Conservation (phyloP, 2,113 vertebrate species). For the Bufo bufo region DNA sequence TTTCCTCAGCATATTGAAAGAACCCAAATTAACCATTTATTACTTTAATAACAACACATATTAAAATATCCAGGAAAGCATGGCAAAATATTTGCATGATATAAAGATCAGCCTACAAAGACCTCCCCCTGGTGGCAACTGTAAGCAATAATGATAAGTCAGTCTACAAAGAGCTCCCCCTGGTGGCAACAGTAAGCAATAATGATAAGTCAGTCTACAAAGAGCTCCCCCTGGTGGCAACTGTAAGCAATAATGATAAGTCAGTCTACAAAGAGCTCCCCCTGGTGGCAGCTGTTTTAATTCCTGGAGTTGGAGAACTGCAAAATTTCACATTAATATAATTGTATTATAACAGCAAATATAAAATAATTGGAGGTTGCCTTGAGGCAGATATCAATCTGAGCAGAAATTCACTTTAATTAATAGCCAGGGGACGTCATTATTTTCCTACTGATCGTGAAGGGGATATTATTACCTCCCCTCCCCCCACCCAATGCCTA, state of each 20-base stretch:
- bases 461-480: background rate
- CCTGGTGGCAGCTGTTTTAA: background rate
- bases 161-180: background rate
- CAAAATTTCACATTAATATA: background rate
- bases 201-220: background rate
- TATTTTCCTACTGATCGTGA: background rate
- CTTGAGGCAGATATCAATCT: background rate
- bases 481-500: background rate
- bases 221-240: background rate
- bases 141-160: too few species aligned
- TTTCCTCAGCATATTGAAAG: too few species aligned
- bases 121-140: too few species aligned
- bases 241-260: background rate
- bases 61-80: too few species aligned
- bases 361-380: background rate
- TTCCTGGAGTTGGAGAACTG: background rate
- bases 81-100: too few species aligned
- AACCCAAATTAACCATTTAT: too few species aligned
- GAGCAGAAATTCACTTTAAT: background rate
- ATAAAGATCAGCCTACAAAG: too few species aligned
- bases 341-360: background rate
- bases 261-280: background rate
- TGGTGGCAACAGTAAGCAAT: too few species aligned
- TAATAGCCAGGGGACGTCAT: background rate
- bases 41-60: too few species aligned